A percentile compares a stretch with the other conserved stretches of the same genome.
Conservation (phyloP, 2,888 invertebrate genomes). For the Drosophila suboccidentalis region DNA sequence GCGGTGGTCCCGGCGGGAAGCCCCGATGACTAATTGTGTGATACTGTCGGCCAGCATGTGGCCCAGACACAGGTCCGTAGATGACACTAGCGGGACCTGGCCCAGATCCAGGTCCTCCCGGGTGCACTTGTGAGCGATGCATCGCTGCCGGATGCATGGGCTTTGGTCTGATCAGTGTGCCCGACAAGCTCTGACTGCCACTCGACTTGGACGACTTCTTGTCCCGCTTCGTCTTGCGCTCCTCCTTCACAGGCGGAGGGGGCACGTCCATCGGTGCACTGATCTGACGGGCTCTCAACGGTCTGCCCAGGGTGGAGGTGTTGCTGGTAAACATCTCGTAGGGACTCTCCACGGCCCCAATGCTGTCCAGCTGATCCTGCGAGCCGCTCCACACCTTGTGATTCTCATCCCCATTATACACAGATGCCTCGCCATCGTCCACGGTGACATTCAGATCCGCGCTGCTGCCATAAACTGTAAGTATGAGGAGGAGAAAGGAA, state of each 20-base stretch:
- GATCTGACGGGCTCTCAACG: constrained; percentile 93
- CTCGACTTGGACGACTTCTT: constrained; percentile 85
- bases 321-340: constrained; percentile 89
- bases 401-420: constrained; percentile 96
- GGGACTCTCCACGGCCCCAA: constrained; percentile 88
- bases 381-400: constrained; percentile 97
- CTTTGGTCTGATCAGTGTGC: constrained; percentile 85
- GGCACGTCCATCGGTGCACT: constrained; percentile 92
- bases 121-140: constrained; percentile 75
- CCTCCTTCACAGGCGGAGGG: constrained; percentile 92
- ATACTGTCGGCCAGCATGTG: constrained; percentile 85
- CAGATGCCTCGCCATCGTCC: constrained; percentile 91
- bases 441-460: constrained; percentile 86
- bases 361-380: constrained; percentile 89
- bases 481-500: not conserved
- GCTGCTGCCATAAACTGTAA: constrained; percentile 86
- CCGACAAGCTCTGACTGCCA: constrained; percentile 85
- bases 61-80: constrained; percentile 85
- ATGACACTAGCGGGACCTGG: constrained; percentile 82
- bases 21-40: constrained; percentile 87
- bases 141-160: constrained; percentile 84
- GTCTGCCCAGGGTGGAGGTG: constrained; percentile 88
- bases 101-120: constrained; percentile 45
- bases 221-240: constrained; percentile 87
- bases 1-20: constrained; percentile 79